Evolutionary conservation across 92 coral and sea anemone species (phyloP).

Genomic region (Porites lobata): DNA sequence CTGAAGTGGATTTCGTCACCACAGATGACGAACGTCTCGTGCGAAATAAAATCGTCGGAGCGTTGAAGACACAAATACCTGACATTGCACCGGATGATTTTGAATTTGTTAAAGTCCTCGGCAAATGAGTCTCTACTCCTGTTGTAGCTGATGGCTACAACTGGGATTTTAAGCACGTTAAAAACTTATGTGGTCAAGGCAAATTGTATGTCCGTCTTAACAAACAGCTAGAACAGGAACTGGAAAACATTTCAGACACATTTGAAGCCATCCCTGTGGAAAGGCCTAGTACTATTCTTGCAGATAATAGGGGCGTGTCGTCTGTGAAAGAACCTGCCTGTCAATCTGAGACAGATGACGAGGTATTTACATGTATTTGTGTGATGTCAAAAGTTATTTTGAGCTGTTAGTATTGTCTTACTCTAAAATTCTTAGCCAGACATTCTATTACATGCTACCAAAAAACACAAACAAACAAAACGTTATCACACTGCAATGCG

Average conservation of each 20-base stretch:
- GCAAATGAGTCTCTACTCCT: constrained; percentile 26
- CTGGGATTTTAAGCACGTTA: constrained; percentile 22
- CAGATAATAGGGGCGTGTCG: constrained; percentile 12
- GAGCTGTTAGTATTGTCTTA: no score
- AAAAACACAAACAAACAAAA: background rate
- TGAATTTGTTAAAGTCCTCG: constrained; percentile 16
- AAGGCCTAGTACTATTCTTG: constrained; percentile 18
- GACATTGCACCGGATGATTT: constrained; percentile 39
- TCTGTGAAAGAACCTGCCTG: constrained; percentile 16
- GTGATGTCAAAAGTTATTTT: background rate
- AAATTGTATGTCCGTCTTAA: constrained; percentile 30
- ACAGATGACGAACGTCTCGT: constrained; percentile 37
- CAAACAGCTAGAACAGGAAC: constrained; percentile 28
- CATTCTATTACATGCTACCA: no score
- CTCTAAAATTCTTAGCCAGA: no score
- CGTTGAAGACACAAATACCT: constrained; percentile 16
- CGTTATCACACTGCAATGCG: no score
- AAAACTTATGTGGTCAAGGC: constrained; percentile 29
- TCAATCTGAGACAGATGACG: constrained; percentile 30
- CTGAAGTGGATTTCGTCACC: constrained; percentile 29
- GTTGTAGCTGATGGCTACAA: constrained; percentile 33
- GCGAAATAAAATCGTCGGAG: constrained; percentile 34
- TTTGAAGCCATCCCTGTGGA: constrained; percentile 12
- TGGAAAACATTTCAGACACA: constrained; percentile 22
- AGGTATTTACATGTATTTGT: constrained; percentile 36